Evolutionary conservation across 2,888 invertebrate genomes (phyloP).

Genomic region (Harpalus rubripes): DNA sequence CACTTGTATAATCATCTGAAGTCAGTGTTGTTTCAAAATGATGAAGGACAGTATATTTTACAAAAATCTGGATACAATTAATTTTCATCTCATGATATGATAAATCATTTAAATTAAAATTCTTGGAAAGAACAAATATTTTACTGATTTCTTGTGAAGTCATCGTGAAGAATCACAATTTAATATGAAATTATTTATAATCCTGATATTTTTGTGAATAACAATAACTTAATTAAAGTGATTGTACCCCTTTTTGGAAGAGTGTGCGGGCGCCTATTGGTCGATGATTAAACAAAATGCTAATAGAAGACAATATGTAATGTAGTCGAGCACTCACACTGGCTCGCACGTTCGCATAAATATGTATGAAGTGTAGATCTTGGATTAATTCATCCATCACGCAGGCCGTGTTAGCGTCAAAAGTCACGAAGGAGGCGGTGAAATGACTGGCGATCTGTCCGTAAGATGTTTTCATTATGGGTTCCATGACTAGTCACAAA

Average conservation of each 20-base stretch:
- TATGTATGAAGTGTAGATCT: conserved; percentile 74
- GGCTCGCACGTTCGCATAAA: conserved; percentile 70
- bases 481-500: conserved; percentile 77
- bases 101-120: not conserved
- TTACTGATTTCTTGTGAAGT: not conserved
- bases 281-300: conserved; percentile 76
- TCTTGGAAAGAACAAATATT: conserved; percentile 3
- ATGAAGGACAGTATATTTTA: no score
- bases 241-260: not conserved
- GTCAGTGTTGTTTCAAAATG: no score
- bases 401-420: conserved; percentile 76
- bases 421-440: conserved; percentile 78
- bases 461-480: conserved; percentile 78
- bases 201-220: not conserved
- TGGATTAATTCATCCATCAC: conserved; percentile 76
- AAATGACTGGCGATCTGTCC: conserved; percentile 78
- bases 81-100: not conserved
- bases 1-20: no score
- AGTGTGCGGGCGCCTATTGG: conserved; percentile 14
- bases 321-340: conserved; percentile 20
- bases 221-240: not conserved
- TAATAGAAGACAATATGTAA: conserved; percentile 76
- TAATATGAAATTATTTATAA: not conserved
- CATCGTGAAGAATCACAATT: not conserved
- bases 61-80: not conserved